Percentiles rank a stretch among this genome's conserved stretches.
phyloP scores from a whole-genome alignment of 2,113 vertebrate genomes.

The Gavialis gangeticus region DNA sequence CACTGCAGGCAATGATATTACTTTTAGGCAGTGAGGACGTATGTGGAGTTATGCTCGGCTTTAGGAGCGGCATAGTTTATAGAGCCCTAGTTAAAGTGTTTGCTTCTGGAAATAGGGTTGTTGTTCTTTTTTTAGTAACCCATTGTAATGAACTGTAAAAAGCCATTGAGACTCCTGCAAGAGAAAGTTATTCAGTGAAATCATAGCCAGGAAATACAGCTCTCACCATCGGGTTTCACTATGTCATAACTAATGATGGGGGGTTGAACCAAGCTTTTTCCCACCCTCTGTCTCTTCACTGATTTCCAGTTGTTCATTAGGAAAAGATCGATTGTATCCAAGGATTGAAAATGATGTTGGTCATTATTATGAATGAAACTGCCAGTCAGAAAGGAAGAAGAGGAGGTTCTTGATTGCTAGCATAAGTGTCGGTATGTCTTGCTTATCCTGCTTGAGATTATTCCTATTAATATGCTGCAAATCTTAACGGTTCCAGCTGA shows the following conservation, averaged over 20 bases:
- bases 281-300: slow-evolving; percentile 37
- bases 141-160: background rate
- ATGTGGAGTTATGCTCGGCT: background rate
- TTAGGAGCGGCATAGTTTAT: background rate
- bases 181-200: background rate
- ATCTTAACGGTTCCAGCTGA: background rate
- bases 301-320: slow-evolving; percentile 73
- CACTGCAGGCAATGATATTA: background rate
- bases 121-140: background rate
- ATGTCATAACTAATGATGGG: slow-evolving; percentile 61
- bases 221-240: slow-evolving; percentile 48
- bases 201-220: background rate
- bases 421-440: background rate
- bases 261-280: slow-evolving; percentile 52
- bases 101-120: background rate
- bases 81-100: background rate
- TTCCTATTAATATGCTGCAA: background rate
- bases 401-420: slow-evolving; percentile 45
- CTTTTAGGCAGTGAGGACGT: background rate
- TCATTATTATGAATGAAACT: slow-evolving; percentile 68
- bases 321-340: slow-evolving; percentile 69
- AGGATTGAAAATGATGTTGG: slow-evolving; percentile 72
- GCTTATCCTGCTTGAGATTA: background rate
- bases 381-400: slow-evolving; percentile 50
- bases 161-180: background rate